Percentiles rank a stretch among this genome's conserved stretches.
Evolutionary conservation across 2,888 invertebrate genomes (phyloP).

Genomic region (Erebia aethiops): DNA sequence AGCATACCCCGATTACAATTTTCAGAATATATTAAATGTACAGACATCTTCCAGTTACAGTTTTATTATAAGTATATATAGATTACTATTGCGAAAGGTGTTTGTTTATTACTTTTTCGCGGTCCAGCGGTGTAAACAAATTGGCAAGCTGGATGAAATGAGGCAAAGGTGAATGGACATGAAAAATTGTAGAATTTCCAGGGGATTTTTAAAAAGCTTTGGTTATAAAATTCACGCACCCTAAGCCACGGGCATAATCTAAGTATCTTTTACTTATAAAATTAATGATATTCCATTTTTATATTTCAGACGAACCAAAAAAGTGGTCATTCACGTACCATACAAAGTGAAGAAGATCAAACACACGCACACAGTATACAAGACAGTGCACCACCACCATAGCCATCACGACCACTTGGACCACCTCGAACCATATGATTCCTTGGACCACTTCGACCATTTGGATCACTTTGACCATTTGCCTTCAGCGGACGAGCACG

Average conservation of each 20-base stretch:
- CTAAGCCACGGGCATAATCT: too few relatives aligned
- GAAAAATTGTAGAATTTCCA: background rate
- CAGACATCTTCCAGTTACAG: too few relatives aligned
- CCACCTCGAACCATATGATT: constrained; percentile 58
- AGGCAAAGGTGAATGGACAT: background rate
- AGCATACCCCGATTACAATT: too few relatives aligned
- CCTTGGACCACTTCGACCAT: constrained; percentile 53
- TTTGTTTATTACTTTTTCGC: too few relatives aligned
- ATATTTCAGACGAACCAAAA: constrained; percentile 80
- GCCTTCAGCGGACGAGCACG: constrained; percentile 67
- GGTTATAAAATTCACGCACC: too few relatives aligned
- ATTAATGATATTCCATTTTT: background rate
- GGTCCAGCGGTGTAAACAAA: too few relatives aligned
- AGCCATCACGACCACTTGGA: constrained; percentile 61
- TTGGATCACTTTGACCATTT: constrained; percentile 48
- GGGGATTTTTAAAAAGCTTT: too few relatives aligned
- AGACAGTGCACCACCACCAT: constrained; percentile 84
- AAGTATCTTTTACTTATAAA: background rate
- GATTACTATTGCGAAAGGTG: too few relatives aligned
- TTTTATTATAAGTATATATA: too few relatives aligned
- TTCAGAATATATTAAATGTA: too few relatives aligned
- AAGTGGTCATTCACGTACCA: constrained; percentile 87
- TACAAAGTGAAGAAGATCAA: constrained; percentile 86
- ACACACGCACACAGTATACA: constrained; percentile 88
- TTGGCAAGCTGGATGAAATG: background rate